Evolutionary conservation across 2,113 vertebrate species (phyloP).

Genomic region (Astatoreochromis straeleni): DNA sequence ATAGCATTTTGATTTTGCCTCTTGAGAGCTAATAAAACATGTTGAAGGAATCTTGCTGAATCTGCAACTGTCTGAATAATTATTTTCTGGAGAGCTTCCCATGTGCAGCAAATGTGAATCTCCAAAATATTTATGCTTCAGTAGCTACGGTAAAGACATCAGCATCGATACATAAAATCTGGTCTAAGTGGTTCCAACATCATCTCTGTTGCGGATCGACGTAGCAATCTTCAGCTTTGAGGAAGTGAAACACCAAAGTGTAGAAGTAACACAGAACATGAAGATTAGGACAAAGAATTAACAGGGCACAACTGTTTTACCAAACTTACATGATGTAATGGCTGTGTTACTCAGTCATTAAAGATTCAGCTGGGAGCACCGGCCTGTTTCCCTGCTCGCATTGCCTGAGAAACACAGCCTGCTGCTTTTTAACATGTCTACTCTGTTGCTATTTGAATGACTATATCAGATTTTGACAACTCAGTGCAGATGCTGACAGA

Average conservation of each 20-base stretch:
- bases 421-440: conserved; percentile 47
- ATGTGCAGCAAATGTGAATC: neutral
- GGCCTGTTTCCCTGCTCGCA: conserved; percentile 20
- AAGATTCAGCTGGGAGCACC: conserved; percentile 1
- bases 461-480: conserved; percentile 65
- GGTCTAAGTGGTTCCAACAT: neutral
- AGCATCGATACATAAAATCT: neutral
- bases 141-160: conserved; percentile 20
- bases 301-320: neutral
- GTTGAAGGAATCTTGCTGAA: conserved; percentile 20
- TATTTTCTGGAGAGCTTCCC: neutral
- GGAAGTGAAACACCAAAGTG: neutral
- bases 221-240: neutral
- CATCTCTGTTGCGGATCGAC: neutral
- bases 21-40: neutral
- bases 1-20: conserved; percentile 13
- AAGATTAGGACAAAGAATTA: neutral
- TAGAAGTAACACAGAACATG: neutral
- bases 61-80: conserved; percentile 12
- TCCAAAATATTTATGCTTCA: conserved; percentile 34
- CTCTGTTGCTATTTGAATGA: conserved; percentile 53
- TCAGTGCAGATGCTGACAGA: conserved; percentile 55
- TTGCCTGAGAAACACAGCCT: conserved; percentile 40
- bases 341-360: neutral
- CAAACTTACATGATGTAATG: conserved; percentile 5